Conservation (phyloP, 64 coral and sea anemone genomes). For the Stylophora pistillata region DNA sequence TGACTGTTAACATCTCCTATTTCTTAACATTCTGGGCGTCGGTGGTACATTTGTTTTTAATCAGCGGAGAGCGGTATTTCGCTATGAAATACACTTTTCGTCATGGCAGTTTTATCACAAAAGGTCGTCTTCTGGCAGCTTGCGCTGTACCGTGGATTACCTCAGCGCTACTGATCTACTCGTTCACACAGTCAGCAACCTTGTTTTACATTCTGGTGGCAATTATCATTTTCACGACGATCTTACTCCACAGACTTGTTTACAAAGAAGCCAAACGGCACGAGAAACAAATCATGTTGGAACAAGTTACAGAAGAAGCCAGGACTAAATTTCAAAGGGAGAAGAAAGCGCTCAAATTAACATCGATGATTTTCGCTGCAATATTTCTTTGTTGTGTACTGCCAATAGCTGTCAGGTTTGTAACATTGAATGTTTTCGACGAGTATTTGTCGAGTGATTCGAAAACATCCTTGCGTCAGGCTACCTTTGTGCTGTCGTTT, state of each 20-base stretch:
- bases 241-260: neutral
- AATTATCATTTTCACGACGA: neutral
- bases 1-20: too few relatives aligned
- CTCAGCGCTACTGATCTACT: too few relatives aligned
- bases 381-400: neutral
- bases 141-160: too few relatives aligned
- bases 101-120: too few relatives aligned
- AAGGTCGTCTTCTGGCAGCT: too few relatives aligned
- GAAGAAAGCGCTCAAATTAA: neutral
- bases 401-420: neutral
- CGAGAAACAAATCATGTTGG: neutral
- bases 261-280: neutral
- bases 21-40: too few relatives aligned
- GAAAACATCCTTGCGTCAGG: neutral
- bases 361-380: neutral
- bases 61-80: too few relatives aligned
- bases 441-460: neutral
- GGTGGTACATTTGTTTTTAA: too few relatives aligned
- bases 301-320: neutral
- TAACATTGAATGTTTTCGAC: neutral
- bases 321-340: neutral
- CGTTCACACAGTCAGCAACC: too few relatives aligned
- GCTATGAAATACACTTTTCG: too few relatives aligned
- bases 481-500: neutral
- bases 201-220: neutral